Conservation (phyloP, 1,140 invertebrate genomes). For the Doryteuthis pealeii region DNA sequence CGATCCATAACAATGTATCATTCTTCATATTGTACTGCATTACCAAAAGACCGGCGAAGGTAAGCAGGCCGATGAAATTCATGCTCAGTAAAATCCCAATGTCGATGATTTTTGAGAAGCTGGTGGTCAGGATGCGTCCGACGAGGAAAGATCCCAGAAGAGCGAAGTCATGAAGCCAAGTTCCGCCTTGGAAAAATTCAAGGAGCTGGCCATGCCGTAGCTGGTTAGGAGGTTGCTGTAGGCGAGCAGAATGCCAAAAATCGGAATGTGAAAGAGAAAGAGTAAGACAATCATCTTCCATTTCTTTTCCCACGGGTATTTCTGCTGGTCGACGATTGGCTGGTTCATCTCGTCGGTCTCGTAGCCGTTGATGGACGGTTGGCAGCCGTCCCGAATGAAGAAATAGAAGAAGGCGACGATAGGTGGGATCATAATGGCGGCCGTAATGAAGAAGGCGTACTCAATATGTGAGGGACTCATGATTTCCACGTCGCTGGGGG, state of each 20-base stretch:
- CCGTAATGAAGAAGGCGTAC: conserved; percentile 21
- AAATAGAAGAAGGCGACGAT: conserved; percentile 25
- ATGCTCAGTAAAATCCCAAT: conserved; percentile 10
- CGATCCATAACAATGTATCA: conserved; percentile 20
- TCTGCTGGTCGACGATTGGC: neutral
- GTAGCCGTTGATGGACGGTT: neutral
- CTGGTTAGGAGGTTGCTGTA: conserved; percentile 22
- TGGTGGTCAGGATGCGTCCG: conserved; percentile 17
- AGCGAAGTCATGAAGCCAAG: conserved; percentile 18
- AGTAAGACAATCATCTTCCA: conserved; percentile 14
- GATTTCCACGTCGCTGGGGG: neutral
- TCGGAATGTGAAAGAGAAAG: conserved; percentile 19
- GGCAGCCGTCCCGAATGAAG: conserved; percentile 5
- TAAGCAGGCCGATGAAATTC: conserved; percentile 15
- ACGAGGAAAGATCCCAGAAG: conserved; percentile 20
- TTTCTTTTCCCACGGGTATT: neutral
- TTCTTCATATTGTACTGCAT: neutral
- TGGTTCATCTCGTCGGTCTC: neutral
- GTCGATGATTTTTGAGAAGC: conserved; percentile 14
- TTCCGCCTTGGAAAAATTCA: conserved; percentile 17
- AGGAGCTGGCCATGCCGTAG: conserved; percentile 9
- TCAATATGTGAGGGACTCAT: conserved; percentile 5
- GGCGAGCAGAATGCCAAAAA: conserved; percentile 19
- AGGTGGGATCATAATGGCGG: conserved; percentile 13
- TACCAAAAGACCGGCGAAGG: conserved; percentile 6